A percentile compares a stretch with the other conserved stretches of the same genome.
Conservation (phyloP, 1,140 invertebrate genomes). For the Rhagoletis pomonella region DNA sequence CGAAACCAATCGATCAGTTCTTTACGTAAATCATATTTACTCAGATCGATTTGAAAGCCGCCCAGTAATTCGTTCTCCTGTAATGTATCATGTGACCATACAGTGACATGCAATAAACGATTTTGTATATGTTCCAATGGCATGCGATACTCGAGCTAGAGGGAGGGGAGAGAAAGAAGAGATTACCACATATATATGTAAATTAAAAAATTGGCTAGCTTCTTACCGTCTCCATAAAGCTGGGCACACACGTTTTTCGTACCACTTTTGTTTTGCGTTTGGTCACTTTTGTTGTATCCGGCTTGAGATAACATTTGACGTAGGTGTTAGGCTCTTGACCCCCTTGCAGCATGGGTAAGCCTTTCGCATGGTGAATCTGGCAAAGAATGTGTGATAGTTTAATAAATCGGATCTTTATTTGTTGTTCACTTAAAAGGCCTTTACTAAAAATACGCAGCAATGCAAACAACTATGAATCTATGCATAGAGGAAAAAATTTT, state of each 20-base stretch:
- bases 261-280: slow-evolving; percentile 97
- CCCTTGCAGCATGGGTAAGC: slow-evolving; percentile 82
- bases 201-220: not conserved
- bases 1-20: slow-evolving; percentile 89
- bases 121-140: slow-evolving; percentile 86
- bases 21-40: slow-evolving; percentile 81
- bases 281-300: slow-evolving; percentile 90
- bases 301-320: slow-evolving; percentile 94
- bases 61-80: slow-evolving; percentile 97
- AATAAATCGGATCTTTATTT: too few species aligned
- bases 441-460: too few species aligned
- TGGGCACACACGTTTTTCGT: slow-evolving; percentile 93
- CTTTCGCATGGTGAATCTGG: slow-evolving; percentile 84
- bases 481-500: too few species aligned
- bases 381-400: not conserved
- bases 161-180: slow-evolving; percentile 52
- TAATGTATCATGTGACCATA: slow-evolving; percentile 96
- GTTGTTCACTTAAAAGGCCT: too few species aligned
- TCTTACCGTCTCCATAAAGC: slow-evolving; percentile 97
- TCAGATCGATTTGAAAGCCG: slow-evolving; percentile 86
- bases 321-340: slow-evolving; percentile 90
- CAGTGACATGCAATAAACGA: slow-evolving; percentile 89
- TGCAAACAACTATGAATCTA: too few species aligned
- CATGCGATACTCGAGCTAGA: slow-evolving; percentile 90
- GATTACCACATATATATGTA: not conserved